Conservation (phyloP, 2,888 invertebrate species). For the Cephalotes varians region DNA sequence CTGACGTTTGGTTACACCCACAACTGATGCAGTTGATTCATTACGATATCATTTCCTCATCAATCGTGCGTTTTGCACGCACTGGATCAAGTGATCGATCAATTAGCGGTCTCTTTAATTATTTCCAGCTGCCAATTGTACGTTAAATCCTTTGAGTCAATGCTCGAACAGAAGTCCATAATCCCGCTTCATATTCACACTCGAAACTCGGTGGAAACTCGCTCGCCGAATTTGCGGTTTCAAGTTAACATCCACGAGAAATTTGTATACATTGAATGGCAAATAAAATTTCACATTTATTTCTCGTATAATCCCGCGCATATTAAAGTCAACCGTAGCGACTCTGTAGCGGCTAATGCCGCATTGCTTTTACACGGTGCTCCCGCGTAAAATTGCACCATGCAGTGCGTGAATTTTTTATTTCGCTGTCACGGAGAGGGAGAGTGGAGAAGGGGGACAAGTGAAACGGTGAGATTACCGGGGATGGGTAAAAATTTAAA, state of each 20-base stretch:
- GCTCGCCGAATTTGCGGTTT: not conserved
- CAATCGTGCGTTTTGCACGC: not conserved
- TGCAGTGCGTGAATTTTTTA: constrained; percentile 30
- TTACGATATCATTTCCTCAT: constrained; percentile 25
- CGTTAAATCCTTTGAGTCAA: constrained; percentile 25
- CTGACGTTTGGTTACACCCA: constrained; percentile 47
- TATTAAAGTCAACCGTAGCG: constrained; percentile 1
- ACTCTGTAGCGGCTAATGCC: constrained; percentile 16
- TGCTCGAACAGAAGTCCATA: not conserved
- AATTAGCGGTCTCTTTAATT: constrained; percentile 30
- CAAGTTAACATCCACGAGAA: not conserved
- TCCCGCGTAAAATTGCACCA: constrained; percentile 10
- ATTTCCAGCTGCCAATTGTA: constrained; percentile 16
- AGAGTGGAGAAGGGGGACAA: not conserved
- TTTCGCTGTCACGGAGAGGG: not conserved
- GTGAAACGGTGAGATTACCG: not conserved
- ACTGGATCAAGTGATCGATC: constrained; percentile 22
- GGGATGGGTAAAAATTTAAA: constrained; percentile 27
- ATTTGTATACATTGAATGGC: constrained; percentile 1
- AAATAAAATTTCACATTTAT: constrained; percentile 2
- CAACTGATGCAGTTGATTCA: constrained; percentile 28
- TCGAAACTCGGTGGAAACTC: not conserved
- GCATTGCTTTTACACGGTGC: constrained; percentile 28
- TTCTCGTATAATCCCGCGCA: too few relatives aligned
- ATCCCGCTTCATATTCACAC: not conserved